A percentile compares a stretch with the other conserved stretches of the same genome.
These are phyloP conservation scores for Globodera rostochiensis DNA, from an alignment of 1,140 invertebrate species.

Conservation along the genomic window DNA sequence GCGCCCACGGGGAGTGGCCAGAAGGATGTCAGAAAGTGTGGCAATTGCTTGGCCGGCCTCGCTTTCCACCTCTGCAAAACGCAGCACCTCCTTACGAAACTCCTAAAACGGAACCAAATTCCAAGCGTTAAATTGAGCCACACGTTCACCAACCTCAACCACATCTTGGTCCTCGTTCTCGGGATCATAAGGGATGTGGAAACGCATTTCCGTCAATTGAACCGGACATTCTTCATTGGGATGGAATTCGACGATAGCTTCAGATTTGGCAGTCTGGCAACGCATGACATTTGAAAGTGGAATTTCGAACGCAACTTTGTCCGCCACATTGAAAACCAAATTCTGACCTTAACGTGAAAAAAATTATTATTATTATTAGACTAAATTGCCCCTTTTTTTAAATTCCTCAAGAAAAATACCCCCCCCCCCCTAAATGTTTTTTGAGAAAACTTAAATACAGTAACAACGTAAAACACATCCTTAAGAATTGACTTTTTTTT, in stretches of 20 bases:
- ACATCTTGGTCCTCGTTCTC: constrained; percentile 72
- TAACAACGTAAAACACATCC: too few species aligned
- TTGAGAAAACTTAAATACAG: too few species aligned
- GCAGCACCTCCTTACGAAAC: constrained; percentile 89
- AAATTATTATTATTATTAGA: too few species aligned
- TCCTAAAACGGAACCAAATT: constrained; percentile 67
- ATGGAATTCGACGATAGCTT: constrained; percentile 97
- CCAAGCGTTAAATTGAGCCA: background rate
- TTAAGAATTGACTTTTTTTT: too few species aligned
- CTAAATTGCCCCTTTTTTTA: too few species aligned
- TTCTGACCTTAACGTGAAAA: constrained; percentile 73
- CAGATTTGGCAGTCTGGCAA: constrained; percentile 83
- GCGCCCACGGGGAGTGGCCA: constrained; percentile 95
- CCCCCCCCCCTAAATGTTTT: too few species aligned
- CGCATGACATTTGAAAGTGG: constrained; percentile 93
- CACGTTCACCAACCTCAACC: constrained; percentile 73
- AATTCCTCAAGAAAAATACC: too few species aligned
- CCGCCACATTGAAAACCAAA: constrained; percentile 87
- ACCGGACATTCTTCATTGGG: constrained; percentile 97
- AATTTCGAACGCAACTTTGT: constrained; percentile 84
- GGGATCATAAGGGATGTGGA: constrained; percentile 88
- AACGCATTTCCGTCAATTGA: constrained; percentile 93
- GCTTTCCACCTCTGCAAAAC: constrained; percentile 94
- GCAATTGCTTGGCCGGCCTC: constrained; percentile 96
- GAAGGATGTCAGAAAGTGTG: constrained; percentile 93